A percentile compares a stretch with the other conserved stretches of the same genome.
Evolutionary conservation across 2,113 vertebrate genomes (phyloP).

Genomic region (Blennius ocellaris): DNA sequence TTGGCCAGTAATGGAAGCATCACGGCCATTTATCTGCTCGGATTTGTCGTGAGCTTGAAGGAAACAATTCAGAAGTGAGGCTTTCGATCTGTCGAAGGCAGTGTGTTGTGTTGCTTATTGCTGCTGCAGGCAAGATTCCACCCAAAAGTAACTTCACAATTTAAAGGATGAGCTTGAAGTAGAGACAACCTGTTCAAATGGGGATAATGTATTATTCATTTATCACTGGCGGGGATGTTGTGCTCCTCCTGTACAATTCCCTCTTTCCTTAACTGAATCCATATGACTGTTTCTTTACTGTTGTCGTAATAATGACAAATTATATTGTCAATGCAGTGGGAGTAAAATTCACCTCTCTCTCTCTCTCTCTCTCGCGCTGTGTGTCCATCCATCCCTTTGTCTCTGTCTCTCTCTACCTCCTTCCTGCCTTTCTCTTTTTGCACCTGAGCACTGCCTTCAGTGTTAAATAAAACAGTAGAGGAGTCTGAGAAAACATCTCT

Average conservation of each 20-base stretch:
- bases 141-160: slow-evolving; percentile 32
- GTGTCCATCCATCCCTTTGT: no score
- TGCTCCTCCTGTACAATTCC: slow-evolving; percentile 12
- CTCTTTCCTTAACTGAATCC: slow-evolving; percentile 29
- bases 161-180: slow-evolving; percentile 51
- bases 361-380: background rate
- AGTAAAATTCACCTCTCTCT: background rate
- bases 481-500: slow-evolving; percentile 47
- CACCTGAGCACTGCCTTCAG: background rate
- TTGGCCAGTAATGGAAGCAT: slow-evolving; percentile 51
- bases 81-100: slow-evolving; percentile 13
- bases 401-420: background rate
- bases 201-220: slow-evolving; percentile 59
- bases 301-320: slow-evolving; percentile 12
- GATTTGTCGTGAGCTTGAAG: slow-evolving; percentile 42
- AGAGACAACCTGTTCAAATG: slow-evolving; percentile 46
- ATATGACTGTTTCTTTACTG: background rate
- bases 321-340: slow-evolving; percentile 10
- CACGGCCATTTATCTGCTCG: slow-evolving; percentile 53
- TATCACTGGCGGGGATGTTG: slow-evolving; percentile 42
- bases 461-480: slow-evolving; percentile 59
- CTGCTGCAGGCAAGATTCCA: slow-evolving; percentile 33
- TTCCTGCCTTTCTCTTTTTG: background rate
- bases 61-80: slow-evolving; percentile 24
- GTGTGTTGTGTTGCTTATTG: slow-evolving; percentile 31